These are phyloP conservation scores for Julus scanicus DNA, from an alignment of 2,888 invertebrate species.

Conservation along the genomic window DNA sequence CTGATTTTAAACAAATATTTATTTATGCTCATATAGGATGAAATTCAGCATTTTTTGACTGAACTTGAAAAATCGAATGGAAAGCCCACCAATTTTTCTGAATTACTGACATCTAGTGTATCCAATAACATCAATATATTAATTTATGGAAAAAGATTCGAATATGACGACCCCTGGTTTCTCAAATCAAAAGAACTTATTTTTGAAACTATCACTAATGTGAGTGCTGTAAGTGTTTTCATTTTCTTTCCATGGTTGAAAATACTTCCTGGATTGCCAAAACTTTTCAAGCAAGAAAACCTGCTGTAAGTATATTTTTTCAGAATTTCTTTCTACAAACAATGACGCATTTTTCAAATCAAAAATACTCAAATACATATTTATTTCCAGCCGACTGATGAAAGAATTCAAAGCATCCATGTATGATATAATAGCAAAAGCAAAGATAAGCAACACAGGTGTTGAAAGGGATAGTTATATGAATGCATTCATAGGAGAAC, in stretches of 20 bases:
- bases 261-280: not conserved
- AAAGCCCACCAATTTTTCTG: too few relatives aligned
- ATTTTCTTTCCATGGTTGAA: slow-evolving; percentile 47
- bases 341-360: not conserved
- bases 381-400: too few relatives aligned
- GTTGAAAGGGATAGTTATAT: not conserved
- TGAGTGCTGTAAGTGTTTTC: not conserved
- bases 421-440: not conserved
- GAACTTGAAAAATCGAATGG: too few relatives aligned
- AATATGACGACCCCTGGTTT: slow-evolving; percentile 47
- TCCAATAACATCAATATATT: slow-evolving; percentile 50
- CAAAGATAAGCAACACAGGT: not conserved
- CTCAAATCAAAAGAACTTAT: not conserved
- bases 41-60: too few relatives aligned
- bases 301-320: not conserved
- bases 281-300: not conserved
- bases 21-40: too few relatives aligned
- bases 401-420: not conserved
- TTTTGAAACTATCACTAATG: not conserved
- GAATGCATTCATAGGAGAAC: slow-evolving; percentile 17
- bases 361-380: not conserved
- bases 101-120: not conserved
- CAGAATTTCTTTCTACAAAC: not conserved
- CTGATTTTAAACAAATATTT: too few relatives aligned
- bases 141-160: slow-evolving; percentile 41